Evolutionary conservation across 2,888 invertebrate species (phyloP).

Genomic region (Orthosia gothica): DNA sequence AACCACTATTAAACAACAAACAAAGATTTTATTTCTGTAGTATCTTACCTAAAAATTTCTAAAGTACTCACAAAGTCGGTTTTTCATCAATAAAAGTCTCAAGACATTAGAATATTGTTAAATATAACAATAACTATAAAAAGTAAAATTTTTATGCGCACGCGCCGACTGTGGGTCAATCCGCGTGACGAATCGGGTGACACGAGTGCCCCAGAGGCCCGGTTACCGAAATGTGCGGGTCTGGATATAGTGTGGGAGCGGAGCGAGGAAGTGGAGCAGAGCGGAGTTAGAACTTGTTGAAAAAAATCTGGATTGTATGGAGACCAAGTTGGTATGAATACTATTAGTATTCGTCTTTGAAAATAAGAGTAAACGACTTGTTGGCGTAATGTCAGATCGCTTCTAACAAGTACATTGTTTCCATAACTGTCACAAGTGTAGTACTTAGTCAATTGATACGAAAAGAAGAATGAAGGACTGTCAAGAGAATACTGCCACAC

Average conservation of each 20-base stretch:
- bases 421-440: too few species aligned
- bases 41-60: not conserved
- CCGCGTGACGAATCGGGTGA: constrained; percentile 81
- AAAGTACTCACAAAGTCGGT: constrained; percentile 8
- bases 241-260: constrained; percentile 40
- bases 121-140: constrained; percentile 66
- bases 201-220: constrained; percentile 81
- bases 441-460: too few species aligned
- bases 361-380: too few species aligned
- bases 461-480: too few species aligned
- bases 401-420: too few species aligned
- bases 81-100: constrained; percentile 22
- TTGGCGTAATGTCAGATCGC: too few species aligned
- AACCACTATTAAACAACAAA: not conserved
- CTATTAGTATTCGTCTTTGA: too few species aligned
- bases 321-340: too few species aligned
- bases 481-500: not conserved
- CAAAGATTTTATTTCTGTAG: not conserved
- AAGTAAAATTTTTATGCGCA: constrained; percentile 74
- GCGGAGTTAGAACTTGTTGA: not conserved
- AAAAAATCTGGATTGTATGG: too few species aligned
- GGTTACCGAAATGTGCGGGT: constrained; percentile 67
- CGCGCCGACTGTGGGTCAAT: constrained; percentile 82
- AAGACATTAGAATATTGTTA: constrained; percentile 58
- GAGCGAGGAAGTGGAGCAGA: constrained; percentile 27